phyloP scores from a whole-genome alignment of 2,888 invertebrate genomes.

The Prenolepis imparis region DNA sequence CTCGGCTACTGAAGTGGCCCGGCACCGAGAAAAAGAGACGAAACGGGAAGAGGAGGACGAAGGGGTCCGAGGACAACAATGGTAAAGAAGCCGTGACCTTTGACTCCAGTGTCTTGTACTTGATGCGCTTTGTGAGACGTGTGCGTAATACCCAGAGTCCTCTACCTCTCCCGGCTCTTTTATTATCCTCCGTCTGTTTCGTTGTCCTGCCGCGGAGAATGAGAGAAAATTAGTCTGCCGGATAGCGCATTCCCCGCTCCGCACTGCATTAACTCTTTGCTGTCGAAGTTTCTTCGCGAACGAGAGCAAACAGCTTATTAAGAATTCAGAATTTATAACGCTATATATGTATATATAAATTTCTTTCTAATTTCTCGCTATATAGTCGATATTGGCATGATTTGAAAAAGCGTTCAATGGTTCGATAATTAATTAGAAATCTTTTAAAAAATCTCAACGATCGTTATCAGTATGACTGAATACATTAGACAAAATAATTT shows the following conservation, averaged over 20 bases:
- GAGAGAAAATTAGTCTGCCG: slow-evolving; percentile 41
- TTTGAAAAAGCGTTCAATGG: not conserved
- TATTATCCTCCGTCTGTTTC: slow-evolving; percentile 31
- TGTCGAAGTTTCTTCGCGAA: slow-evolving; percentile 15
- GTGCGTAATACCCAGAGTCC: slow-evolving; percentile 38
- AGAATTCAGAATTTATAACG: not conserved
- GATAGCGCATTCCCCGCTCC: not conserved
- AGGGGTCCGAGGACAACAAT: slow-evolving; percentile 61
- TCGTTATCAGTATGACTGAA: not conserved
- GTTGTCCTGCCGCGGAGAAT: slow-evolving; percentile 21
- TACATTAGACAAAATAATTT: not conserved
- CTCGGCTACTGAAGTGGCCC: slow-evolving; percentile 24
- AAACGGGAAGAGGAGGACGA: slow-evolving; percentile 18
- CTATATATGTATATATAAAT: not conserved
- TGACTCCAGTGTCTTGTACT: slow-evolving; percentile 56
- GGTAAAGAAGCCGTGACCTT: slow-evolving; percentile 67
- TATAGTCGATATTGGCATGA: not conserved
- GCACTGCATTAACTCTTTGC: not conserved
- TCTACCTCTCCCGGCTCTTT: slow-evolving; percentile 46
- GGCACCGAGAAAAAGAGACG: slow-evolving; percentile 41
- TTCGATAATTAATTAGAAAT: not conserved
- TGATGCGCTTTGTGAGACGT: slow-evolving; percentile 49
- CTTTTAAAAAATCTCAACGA: not conserved
- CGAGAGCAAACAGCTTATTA: not conserved
- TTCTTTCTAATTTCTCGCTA: not conserved